Evolutionary conservation across 2,113 vertebrate species (phyloP).

Genomic region (Progne subis): DNA sequence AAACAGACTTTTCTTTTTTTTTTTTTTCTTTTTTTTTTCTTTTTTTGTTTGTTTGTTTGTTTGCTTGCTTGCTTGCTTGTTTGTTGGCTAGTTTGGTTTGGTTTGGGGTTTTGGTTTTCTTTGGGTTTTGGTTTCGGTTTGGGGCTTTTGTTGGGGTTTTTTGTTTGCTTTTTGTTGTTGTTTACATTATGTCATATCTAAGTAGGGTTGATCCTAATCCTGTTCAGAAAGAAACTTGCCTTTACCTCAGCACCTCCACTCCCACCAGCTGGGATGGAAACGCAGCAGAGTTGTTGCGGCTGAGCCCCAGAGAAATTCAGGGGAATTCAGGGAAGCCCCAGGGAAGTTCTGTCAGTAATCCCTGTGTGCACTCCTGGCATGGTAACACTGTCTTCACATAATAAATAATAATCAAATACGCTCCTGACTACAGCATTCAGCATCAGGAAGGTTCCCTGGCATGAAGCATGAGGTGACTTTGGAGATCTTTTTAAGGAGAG

Average conservation of each 20-base stretch:
- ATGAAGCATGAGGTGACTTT: neutral
- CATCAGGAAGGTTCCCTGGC: neutral
- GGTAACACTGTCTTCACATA: neutral
- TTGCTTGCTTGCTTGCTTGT: neutral
- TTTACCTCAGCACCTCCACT: neutral
- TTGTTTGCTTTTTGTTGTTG: neutral
- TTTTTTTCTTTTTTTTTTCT: neutral
- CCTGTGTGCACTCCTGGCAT: neutral
- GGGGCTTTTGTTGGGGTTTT: accelerated
- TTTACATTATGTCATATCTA: neutral
- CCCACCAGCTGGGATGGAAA: neutral
- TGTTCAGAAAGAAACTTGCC: neutral
- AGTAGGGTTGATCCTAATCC: neutral
- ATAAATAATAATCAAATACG: neutral
- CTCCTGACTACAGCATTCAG: neutral
- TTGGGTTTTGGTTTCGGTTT: too few species aligned
- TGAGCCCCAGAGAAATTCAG: neutral
- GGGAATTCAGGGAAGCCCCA: neutral
- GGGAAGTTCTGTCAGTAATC: neutral
- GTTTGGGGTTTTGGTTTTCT: neutral
- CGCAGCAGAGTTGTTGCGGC: neutral
- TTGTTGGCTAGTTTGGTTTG: neutral
- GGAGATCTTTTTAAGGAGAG: neutral
- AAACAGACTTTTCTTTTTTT: neutral
- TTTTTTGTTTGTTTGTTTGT: neutral